A percentile compares a stretch with the other conserved stretches of the same genome.
Conservation (phyloP, 1,140 invertebrate genomes). For the Dendrolimus kikuchii region DNA sequence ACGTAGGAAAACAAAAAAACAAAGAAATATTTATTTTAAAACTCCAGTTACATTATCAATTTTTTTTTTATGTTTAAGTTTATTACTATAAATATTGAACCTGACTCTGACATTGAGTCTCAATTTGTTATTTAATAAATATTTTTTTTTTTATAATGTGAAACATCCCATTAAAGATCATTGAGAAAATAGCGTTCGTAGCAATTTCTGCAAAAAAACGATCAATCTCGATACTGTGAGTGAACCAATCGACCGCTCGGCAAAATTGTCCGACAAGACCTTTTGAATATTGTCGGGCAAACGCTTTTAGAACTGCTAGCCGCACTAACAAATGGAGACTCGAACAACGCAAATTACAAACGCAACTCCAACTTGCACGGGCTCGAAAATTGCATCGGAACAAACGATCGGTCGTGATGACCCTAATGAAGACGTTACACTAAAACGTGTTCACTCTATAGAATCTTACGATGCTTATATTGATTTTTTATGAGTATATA, state of each 20-base stretch:
- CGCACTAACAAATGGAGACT: slow-evolving; percentile 45
- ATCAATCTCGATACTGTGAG: slow-evolving; percentile 29
- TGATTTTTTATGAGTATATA: slow-evolving; percentile 65
- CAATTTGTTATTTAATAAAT: no score
- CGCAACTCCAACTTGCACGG: slow-evolving; percentile 35
- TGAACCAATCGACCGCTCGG: slow-evolving; percentile 38
- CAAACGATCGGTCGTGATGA: slow-evolving; percentile 51
- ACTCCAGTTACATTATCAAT: no score
- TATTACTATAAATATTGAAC: no score
- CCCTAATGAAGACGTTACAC: slow-evolving; percentile 66
- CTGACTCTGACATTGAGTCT: no score
- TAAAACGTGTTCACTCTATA: slow-evolving; percentile 44
- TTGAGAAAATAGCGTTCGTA: slow-evolving; percentile 48
- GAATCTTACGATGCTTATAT: slow-evolving; percentile 60
- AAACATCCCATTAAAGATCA: no score
- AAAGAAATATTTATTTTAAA: no score
- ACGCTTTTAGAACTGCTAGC: slow-evolving; percentile 40
- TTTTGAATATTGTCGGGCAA: slow-evolving; percentile 46
- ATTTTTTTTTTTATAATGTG: no score
- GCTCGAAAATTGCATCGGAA: slow-evolving; percentile 51
- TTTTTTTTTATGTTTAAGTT: no score
- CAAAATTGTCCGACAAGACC: slow-evolving; percentile 53
- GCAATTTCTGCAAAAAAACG: slow-evolving; percentile 42
- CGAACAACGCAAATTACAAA: slow-evolving; percentile 56
- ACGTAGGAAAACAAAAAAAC: no score